Conservation (phyloP, 2,888 invertebrate species). For the Peribatodes rhomboidaria region DNA sequence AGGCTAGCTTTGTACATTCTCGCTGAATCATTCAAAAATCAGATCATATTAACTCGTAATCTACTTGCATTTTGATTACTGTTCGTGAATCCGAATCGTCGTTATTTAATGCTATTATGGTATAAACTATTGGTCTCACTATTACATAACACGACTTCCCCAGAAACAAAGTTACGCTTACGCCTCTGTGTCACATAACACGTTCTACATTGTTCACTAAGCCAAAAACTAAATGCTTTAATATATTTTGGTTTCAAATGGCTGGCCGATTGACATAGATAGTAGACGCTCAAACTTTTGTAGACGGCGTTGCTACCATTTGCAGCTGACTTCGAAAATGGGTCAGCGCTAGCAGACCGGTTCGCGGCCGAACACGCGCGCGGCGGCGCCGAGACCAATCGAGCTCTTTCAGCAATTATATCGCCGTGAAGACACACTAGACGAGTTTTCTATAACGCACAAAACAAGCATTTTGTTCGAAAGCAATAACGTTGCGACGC, state of each 20-base stretch:
- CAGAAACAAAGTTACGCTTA: neutral
- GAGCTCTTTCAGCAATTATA: slow-evolving; percentile 14
- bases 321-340: slow-evolving; percentile 8
- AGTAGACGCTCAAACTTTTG: slow-evolving; percentile 5
- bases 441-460: slow-evolving; percentile 17
- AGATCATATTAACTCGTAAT: neutral
- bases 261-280: slow-evolving; percentile 16
- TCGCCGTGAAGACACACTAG: slow-evolving; percentile 16
- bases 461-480: slow-evolving; percentile 14
- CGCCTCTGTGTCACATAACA: neutral
- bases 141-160: slow-evolving; percentile 8
- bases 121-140: neutral
- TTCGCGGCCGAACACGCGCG: neutral
- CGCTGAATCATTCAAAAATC: slow-evolving; percentile 16
- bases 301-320: slow-evolving; percentile 14
- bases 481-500: slow-evolving; percentile 19
- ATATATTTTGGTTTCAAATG: slow-evolving; percentile 4
- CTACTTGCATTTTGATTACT: neutral
- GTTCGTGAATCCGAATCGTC: neutral
- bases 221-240: neutral
- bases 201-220: slow-evolving; percentile 9
- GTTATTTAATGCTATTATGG: neutral
- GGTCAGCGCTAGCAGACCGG: slow-evolving; percentile 16
- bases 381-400: slow-evolving; percentile 18
- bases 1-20: slow-evolving; percentile 11